Evolutionary conservation across 2,888 invertebrate species (phyloP).

Genomic region (Kryphioiulus occultus): DNA sequence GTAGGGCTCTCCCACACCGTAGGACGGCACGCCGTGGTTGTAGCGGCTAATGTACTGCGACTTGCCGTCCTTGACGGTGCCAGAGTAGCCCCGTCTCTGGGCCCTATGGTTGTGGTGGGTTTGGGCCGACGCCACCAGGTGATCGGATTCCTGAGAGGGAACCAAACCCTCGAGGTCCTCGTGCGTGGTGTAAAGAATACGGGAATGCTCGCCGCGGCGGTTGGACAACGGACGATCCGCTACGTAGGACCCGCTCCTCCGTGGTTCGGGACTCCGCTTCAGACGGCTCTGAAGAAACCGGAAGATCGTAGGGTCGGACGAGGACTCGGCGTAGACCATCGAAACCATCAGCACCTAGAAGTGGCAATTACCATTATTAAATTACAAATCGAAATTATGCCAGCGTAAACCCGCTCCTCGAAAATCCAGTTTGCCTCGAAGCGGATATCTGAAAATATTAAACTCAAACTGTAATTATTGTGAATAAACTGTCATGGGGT

Average conservation of each 20-base stretch:
- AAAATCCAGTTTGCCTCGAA: too few species aligned
- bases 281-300: too few species aligned
- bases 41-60: slow-evolving; percentile 48
- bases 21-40: slow-evolving; percentile 51
- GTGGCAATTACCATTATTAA: background rate
- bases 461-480: too few species aligned
- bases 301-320: background rate
- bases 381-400: too few species aligned
- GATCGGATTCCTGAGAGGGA: background rate
- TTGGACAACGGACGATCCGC: background rate
- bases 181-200: background rate
- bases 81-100: slow-evolving; percentile 42
- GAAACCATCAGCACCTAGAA: background rate
- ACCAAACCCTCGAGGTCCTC: slow-evolving; percentile 17
- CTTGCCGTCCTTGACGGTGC: slow-evolving; percentile 50
- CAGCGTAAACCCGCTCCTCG: too few species aligned
- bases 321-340: background rate
- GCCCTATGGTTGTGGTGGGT: slow-evolving; percentile 1
- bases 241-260: background rate
- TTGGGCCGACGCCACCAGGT: slow-evolving; percentile 33
- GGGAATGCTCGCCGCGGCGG: background rate
- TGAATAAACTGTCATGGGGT: too few species aligned
- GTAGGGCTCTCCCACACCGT: slow-evolving; percentile 50
- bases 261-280: too few species aligned
- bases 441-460: too few species aligned